Conservation (phyloP, 2,797 vertebrate genomes). For the Lithobates sylvaticus region DNA sequence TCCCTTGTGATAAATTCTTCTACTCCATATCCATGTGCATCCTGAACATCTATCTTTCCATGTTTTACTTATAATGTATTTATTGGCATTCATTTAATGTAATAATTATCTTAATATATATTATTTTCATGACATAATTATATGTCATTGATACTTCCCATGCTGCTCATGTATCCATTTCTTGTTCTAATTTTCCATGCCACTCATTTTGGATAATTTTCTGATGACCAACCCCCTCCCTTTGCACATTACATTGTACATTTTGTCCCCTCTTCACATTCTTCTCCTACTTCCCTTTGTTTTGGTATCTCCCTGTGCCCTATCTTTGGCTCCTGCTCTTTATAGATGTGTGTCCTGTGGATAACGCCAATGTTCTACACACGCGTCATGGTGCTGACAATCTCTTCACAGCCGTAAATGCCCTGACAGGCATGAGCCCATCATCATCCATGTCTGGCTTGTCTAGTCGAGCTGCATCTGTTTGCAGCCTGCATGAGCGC, state of each 20-base stretch:
- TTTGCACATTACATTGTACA: slow-evolving; percentile 72
- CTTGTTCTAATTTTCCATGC: slow-evolving; percentile 22
- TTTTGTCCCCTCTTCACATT: slow-evolving; percentile 70
- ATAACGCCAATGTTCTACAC: slow-evolving; percentile 85
- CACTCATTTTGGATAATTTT: neutral
- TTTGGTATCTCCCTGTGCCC: slow-evolving; percentile 62
- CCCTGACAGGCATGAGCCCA: slow-evolving; percentile 95
- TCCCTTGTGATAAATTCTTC: slow-evolving; percentile 27
- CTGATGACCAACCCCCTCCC: slow-evolving; percentile 33
- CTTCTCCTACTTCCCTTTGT: slow-evolving; percentile 64
- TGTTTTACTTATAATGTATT: slow-evolving; percentile 4
- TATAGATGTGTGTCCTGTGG: slow-evolving; percentile 87
- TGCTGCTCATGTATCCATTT: neutral
- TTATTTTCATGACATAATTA: neutral
- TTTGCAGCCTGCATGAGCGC: slow-evolving; percentile 93
- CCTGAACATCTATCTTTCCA: neutral
- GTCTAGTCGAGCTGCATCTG: slow-evolving; percentile 93
- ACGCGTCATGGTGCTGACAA: slow-evolving; percentile 88
- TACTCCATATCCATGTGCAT: neutral
- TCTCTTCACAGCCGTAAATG: slow-evolving; percentile 98
- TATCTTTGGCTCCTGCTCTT: slow-evolving; percentile 66
- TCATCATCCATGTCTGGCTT: slow-evolving; percentile 92
- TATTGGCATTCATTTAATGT: neutral
- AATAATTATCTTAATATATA: neutral
- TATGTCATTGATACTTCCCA: neutral